Conservation (phyloP, 2,797 vertebrate genomes). For the Perdix hodgsoniae region DNA sequence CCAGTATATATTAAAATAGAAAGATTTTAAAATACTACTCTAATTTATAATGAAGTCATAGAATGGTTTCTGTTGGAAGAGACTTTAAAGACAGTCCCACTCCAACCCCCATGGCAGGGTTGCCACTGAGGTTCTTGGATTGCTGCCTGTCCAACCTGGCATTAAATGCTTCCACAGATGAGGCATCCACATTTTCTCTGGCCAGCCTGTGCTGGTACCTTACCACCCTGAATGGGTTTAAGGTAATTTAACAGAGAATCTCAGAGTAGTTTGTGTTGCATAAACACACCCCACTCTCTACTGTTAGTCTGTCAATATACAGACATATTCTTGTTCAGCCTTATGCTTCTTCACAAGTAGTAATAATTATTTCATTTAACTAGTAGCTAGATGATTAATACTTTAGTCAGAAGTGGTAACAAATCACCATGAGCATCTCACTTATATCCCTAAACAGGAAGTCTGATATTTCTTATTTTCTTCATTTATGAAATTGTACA, state of each 20-base stretch:
- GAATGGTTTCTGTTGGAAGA: not conserved
- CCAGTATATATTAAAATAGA: not conserved
- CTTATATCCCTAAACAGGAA: not conserved
- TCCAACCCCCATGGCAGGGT: not conserved
- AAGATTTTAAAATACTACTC: not conserved
- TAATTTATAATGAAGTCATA: not conserved
- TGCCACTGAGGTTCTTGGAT: too few species aligned
- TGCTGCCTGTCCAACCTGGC: not conserved
- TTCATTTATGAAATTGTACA: not conserved
- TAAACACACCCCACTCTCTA: not conserved
- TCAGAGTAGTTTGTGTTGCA: not conserved
- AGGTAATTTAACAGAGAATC: not conserved
- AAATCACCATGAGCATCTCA: not conserved
- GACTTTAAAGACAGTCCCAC: not conserved
- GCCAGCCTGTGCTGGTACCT: not conserved
- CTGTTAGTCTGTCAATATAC: not conserved
- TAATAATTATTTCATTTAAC: not conserved
- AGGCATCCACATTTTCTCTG: not conserved
- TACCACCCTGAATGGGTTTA: not conserved
- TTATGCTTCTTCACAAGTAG: not conserved
- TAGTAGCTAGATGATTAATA: not conserved
- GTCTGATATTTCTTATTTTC: not conserved
- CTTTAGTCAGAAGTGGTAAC: not conserved
- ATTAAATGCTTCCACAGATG: not conserved
- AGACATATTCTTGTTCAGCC: not conserved